Conservation (phyloP, 2,888 invertebrate species). For the Lissocephala sabroskyi region DNA sequence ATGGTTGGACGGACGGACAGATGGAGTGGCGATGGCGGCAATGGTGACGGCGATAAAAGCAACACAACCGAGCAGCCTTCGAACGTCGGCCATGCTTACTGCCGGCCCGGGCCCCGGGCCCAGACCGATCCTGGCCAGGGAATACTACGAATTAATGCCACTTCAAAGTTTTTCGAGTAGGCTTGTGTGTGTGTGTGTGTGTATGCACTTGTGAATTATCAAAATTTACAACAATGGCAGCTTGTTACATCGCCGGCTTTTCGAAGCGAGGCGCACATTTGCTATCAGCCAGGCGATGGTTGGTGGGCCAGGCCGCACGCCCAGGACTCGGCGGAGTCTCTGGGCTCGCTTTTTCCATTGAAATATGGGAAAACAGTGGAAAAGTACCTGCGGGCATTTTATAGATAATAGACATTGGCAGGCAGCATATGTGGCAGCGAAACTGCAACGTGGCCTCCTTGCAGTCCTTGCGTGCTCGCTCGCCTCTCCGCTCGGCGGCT, state of each 20-base stretch:
- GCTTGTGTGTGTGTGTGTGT: constrained; percentile 3
- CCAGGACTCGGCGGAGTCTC: background rate
- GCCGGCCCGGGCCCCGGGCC: background rate
- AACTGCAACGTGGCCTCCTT: constrained; percentile 3
- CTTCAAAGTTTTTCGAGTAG: constrained; percentile 39
- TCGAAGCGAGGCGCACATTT: constrained; percentile 29
- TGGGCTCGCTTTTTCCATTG: constrained; percentile 37
- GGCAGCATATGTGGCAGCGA: constrained; percentile 18
- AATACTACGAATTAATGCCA: constrained; percentile 59
- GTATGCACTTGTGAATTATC: constrained; percentile 41
- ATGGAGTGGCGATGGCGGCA: constrained; percentile 4
- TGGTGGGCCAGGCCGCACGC: constrained; percentile 17
- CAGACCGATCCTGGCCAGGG: background rate
- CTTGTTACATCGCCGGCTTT: constrained; percentile 7
- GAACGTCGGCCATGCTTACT: background rate
- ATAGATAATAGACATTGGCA: constrained; percentile 55
- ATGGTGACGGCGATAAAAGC: constrained; percentile 17
- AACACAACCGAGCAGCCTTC: background rate
- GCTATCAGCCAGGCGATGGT: constrained; percentile 51
- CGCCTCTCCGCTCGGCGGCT: no score
- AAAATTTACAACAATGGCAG: constrained; percentile 57
- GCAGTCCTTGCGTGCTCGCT: no score
- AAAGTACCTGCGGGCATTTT: constrained; percentile 64
- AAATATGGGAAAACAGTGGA: constrained; percentile 49
- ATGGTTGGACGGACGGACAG: background rate